Conservation (phyloP, 2,113 vertebrate species). For the Spea bombifrons region DNA sequence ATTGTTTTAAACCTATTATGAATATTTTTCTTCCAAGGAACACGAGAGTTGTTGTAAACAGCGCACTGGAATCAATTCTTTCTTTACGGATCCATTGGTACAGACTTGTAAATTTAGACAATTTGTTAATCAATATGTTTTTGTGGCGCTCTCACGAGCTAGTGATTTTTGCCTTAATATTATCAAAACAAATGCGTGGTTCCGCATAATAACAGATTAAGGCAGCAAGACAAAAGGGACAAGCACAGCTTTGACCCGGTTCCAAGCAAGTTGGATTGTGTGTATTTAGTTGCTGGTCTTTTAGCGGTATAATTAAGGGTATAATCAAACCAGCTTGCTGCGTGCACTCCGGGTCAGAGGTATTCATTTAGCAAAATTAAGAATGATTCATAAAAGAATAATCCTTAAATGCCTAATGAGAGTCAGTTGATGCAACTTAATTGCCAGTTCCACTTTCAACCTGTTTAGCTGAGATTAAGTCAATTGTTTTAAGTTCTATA, state of each 20-base stretch:
- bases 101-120: too few relatives aligned
- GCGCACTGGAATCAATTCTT: not conserved
- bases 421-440: not conserved
- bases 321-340: not conserved
- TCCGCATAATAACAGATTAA: slow-evolving; percentile 30
- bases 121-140: slow-evolving; percentile 22
- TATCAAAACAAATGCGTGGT: slow-evolving; percentile 26
- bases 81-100: not conserved
- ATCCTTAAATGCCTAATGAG: not conserved
- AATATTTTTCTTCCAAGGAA: not conserved
- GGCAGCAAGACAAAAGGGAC: slow-evolving; percentile 10
- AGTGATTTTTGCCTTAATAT: slow-evolving; percentile 35
- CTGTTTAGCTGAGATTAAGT: too few relatives aligned
- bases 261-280: not conserved
- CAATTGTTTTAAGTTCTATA: too few relatives aligned
- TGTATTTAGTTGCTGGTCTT: slow-evolving; percentile 9
- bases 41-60: not conserved
- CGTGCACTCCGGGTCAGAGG: not conserved
- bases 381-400: slow-evolving; percentile 1
- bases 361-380: not conserved
- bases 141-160: slow-evolving; percentile 25
- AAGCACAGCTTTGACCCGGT: not conserved
- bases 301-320: slow-evolving; percentile 6
- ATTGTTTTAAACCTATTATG: too few relatives aligned
- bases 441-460: too few relatives aligned